A percentile compares a stretch with the other conserved stretches of the same genome.
Conservation (phyloP, 2,888 invertebrate genomes). For the Coenonympha arcania region DNA sequence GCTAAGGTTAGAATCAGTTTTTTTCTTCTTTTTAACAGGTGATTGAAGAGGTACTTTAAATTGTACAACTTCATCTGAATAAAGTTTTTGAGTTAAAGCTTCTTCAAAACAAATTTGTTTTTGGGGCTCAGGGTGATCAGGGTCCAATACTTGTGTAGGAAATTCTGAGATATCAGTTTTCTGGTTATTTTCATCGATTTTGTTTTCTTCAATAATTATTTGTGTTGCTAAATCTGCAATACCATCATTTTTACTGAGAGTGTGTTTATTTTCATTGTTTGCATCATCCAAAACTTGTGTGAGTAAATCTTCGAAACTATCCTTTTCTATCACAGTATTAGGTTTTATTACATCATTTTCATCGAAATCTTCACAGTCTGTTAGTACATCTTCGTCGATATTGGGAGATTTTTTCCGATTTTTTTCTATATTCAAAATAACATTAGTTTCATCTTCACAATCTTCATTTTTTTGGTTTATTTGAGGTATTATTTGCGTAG, state of each 20-base stretch:
- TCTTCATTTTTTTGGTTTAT: slow-evolving; percentile 38
- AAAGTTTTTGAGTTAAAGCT: slow-evolving; percentile 43
- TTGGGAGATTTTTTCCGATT: slow-evolving; percentile 3
- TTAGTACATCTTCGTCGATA: slow-evolving; percentile 38
- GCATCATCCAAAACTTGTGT: slow-evolving; percentile 32
- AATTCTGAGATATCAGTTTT: not conserved
- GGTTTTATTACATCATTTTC: slow-evolving; percentile 7
- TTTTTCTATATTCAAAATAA: not conserved
- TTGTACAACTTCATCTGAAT: slow-evolving; percentile 27
- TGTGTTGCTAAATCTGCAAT: slow-evolving; percentile 41
- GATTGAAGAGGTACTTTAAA: slow-evolving; percentile 56
- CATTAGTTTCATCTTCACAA: slow-evolving; percentile 36
- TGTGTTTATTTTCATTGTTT: slow-evolving; percentile 15
- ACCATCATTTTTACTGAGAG: slow-evolving; percentile 26
- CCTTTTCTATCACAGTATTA: slow-evolving; percentile 14
- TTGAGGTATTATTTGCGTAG: slow-evolving; percentile 38
- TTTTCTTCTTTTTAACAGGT: slow-evolving; percentile 44
- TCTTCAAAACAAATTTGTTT: slow-evolving; percentile 36
- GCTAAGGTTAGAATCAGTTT: slow-evolving; percentile 25
- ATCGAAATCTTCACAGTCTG: slow-evolving; percentile 42
- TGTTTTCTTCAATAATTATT: slow-evolving; percentile 27
- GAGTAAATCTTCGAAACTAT: slow-evolving; percentile 31
- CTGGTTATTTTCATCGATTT: not conserved
- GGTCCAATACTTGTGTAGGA: slow-evolving; percentile 7
- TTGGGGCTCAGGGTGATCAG: slow-evolving; percentile 8